A percentile compares a stretch with the other conserved stretches of the same genome.
Conservation (phyloP, 2,113 vertebrate species). For the Camelus bactrianus region DNA sequence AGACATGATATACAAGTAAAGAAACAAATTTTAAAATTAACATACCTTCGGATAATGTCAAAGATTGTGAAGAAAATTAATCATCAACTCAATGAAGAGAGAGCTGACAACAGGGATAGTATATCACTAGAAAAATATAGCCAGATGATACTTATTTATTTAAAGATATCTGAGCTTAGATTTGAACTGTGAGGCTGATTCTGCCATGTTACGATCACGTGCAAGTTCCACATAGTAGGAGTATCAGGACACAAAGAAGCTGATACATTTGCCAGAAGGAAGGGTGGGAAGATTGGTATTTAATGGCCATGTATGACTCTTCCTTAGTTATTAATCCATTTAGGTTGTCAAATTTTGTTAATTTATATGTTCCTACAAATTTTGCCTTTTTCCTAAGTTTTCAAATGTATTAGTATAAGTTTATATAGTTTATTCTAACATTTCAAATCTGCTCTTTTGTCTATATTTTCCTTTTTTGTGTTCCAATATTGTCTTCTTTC, state of each 20-base stretch:
- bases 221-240: background rate
- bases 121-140: background rate
- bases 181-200: background rate
- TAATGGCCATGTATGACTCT: background rate
- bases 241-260: background rate
- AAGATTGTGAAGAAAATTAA: background rate
- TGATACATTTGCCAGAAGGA: background rate
- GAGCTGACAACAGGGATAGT: background rate
- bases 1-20: background rate
- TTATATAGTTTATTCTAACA: background rate
- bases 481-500: background rate
- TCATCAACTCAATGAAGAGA: background rate
- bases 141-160: background rate
- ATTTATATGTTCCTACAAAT: background rate
- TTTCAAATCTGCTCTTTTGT: background rate
- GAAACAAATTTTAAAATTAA: background rate
- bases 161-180: background rate
- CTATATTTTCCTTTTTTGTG: background rate
- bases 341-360: background rate
- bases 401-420: background rate
- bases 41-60: background rate
- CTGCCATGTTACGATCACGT: background rate
- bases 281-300: background rate
- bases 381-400: background rate
- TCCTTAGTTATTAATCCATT: background rate